These are phyloP conservation scores for Heliothis virescens DNA, from an alignment of 1,140 invertebrate species.

Conservation along the genomic window DNA sequence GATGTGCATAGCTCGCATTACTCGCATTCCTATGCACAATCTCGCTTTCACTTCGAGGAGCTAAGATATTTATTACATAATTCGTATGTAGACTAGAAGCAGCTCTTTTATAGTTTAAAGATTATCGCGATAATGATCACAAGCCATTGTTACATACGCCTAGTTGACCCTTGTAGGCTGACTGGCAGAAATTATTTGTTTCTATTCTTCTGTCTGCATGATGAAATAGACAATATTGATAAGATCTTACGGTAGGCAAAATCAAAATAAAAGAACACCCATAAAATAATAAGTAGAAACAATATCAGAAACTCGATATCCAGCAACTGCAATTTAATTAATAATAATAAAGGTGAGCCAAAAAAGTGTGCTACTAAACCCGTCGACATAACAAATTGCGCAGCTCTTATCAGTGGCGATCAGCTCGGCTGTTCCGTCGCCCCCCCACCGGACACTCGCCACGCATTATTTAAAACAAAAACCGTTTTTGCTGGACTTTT, in stretches of 20 bases:
- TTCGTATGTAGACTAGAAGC: slow-evolving; percentile 46
- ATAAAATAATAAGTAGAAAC: too few species aligned
- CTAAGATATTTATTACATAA: slow-evolving; percentile 51
- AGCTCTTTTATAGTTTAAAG: slow-evolving; percentile 2
- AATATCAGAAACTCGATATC: neutral
- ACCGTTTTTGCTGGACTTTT: slow-evolving; percentile 38
- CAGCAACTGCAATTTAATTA: slow-evolving; percentile 15
- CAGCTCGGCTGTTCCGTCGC: slow-evolving; percentile 33
- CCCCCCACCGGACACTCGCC: slow-evolving; percentile 27
- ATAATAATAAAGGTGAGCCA: slow-evolving; percentile 1
- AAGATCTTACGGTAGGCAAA: too few species aligned
- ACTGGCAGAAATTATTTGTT: neutral
- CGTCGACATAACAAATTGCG: slow-evolving; percentile 46
- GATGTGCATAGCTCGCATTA: slow-evolving; percentile 53
- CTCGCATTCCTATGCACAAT: slow-evolving; percentile 46
- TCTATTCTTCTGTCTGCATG: too few species aligned
- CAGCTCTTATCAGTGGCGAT: slow-evolving; percentile 42
- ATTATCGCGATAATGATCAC: slow-evolving; percentile 14
- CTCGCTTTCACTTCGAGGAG: slow-evolving; percentile 45
- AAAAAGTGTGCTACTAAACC: slow-evolving; percentile 27
- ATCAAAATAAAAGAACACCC: too few species aligned
- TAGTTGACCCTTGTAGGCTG: slow-evolving; percentile 1
- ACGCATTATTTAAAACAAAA: slow-evolving; percentile 41
- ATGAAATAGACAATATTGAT: too few species aligned
- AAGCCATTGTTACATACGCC: slow-evolving; percentile 15